Base-by-base conservation (phyloP, 53 echinoderm and acorn worm species). In the Astropecten irregularis region DNA sequence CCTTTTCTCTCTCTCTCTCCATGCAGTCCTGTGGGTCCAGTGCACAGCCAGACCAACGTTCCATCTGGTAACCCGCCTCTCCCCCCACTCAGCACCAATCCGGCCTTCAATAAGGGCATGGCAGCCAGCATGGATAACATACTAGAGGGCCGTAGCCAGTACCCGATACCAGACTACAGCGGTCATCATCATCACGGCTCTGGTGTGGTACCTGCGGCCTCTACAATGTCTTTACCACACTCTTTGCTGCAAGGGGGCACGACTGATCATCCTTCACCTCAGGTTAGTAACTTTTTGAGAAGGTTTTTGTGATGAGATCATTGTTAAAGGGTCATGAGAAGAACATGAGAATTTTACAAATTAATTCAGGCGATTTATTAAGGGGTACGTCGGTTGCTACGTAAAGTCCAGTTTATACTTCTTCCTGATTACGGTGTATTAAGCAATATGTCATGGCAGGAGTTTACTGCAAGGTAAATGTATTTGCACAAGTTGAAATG, bases 111-210 rank as follows among this genome's bases (percentile, higher is more conserved):
- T 57, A 89, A 89, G 60, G 49, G 69, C 48, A 85, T 89, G 71
- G 89, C 84, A 27, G 89, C 87, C 37, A 91, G 91, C 71, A 83
- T 91, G 86, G 91, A 91, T 79, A 91, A 91, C 88, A 84, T 91
- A 13, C 76, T 83, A 35, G 81, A 81, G 19, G 69, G 77, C 49
- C 76, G 89, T 6, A 38, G 68, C 40, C 87, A 90, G 53, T 95
- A 92, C 76, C 95, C 95, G 10, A 82, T 86, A 39, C 95, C 95
- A 1, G 95, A 95, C 87, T 95, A 95, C 81, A 25, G 66, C 28
- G 76, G 19, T 11, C 19, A 36, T 30, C 6, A 11, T 11, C 19
- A 36, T 20, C 54, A 50, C 36, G 51, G 74, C 66, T 66, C 86
- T 9, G 86, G 86, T 57, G 47, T 91, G 81, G 83, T 28, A 39